Evolutionary conservation across 2,888 invertebrate genomes (phyloP), one percentile per base, ranked within the genome.

Genomic region (Stenotaenia linearis): DNA sequence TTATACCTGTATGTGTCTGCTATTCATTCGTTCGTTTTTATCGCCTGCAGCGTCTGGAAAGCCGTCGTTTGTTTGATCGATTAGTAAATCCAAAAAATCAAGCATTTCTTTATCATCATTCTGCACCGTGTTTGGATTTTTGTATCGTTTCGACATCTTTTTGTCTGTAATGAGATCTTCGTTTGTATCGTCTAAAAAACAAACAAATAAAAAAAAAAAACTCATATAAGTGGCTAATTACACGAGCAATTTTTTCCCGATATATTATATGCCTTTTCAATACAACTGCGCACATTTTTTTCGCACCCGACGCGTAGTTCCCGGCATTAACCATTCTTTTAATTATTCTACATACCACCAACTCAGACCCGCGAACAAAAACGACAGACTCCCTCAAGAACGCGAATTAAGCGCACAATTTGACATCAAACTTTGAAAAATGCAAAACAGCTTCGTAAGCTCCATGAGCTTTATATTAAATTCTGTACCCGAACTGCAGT

Each of bases 61-160:
- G 61, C 23, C 61, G 61, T 61, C 61, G 61, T 61, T 61, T 61
- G 61, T 61, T 61, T 61, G 61, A 61, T 61, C 61, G 61, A 61
- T 61, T 61, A 61, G 25, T 61, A 61, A 61, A 61, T 61, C 61
- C 61, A 61, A 61, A 61, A 61, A 28, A 61, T 61, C 61, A 61
- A 61, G 61, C 61, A 61, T 61, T 61, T 61, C 28, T 23, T 28
- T 61, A 61, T 61, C 61, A 12, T 61, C 12, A 10, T 61, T 15
- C 61, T 61, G 61, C 61, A 61, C 61, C 6, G 10, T 28, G 23
- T 15, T 25, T 25, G 23, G 61, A 23, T 23, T 61, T 61, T 61
- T 61, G 15, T 61, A 61, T 23, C 61, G 61, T 28, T 61, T 61
- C 1, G 45, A 23, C 25, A 25, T 61, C 28, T 28, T 23, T 25